Base-by-base conservation (phyloP, 64 coral and sea anemone species). In the Montipora efflorescens region DNA sequence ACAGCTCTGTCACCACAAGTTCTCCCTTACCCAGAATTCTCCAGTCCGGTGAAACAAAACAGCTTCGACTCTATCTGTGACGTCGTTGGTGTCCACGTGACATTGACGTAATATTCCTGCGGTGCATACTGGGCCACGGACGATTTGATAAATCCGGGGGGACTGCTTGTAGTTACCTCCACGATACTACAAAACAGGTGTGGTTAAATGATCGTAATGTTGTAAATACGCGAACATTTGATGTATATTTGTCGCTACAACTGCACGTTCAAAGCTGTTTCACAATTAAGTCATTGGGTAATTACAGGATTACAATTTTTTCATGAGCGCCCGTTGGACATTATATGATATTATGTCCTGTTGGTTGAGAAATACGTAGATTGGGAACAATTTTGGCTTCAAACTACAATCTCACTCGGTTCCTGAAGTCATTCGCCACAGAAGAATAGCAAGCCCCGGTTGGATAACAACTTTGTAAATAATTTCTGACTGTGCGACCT, bases 101-200 rank as follows among this genome's bases (percentile, higher is more conserved):
- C 76, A 57, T 93, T 93, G 36, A 93, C 91, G 72, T 93, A 93
- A 74, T 84, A 93, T 76, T 93, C 82, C 50, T 87, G 62, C 20
- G 90, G 76, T 77, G 91, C 82, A 49, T 87, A 78, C 20, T 77
- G 91, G 50, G 70, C 82, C 57, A 93, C 46, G 5, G 57, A 15
- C 23, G 91, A 93, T 48, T 93, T 93, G 50, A 64, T 85, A 61
- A 93, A 78, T 59, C 91, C 91, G 8, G 50, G 36, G 4, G 91
- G 91, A 44, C 91, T 93, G 73, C 55, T 87, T 13, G 91, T 93
- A 46, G 55, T 93, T 47, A 93, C 57, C 10, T 93, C 91, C 79
- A 79, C 58, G 21, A 93, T 93, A 20, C 91, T 93, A 23, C 20
- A 48, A 25, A 23, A 79, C 9, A 66, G 0, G 57, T 47, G 59